Evolutionary conservation across 2,113 vertebrate genomes (phyloP), one percentile per base, ranked within the genome.

Genomic region (Scytalopus superciliaris): DNA sequence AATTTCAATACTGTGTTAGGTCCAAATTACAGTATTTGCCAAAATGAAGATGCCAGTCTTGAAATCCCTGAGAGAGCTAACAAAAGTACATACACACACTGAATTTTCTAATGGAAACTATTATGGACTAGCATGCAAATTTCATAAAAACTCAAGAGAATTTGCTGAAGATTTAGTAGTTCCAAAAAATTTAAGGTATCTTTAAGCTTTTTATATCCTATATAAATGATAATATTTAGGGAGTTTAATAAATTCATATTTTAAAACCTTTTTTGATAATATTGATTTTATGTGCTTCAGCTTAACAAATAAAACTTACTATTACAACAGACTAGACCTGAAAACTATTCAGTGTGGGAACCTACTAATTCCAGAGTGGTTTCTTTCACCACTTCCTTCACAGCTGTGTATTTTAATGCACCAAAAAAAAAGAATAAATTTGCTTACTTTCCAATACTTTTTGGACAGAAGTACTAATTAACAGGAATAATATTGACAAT

Each of bases 11-110:
- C 14, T n/a, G 16, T 39, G 35, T 57, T 7, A 55, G 7, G 27
- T 49, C 31, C 81, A 81, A 74, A 75, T n/a, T 28, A 67, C 1
- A 5, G 33, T 4, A 0, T 33, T 78, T 59, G n/a, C 39, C 31
- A 74, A 91, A 89, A 50, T 16, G 15, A 89, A 70, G 37, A 84
- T 33, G 21, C 33, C 63, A 52, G 25, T 57, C 74, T 82, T 67
- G 47, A 84, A 55, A 89, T 5, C 11, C 2, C 1, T 14, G 17
- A 78, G 40, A 81, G 7, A 15, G 30, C 27, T 70, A 74, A 63
- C 5, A 9, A 15, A 73, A 78, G 9, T 27, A 22, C 3, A 12
- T 14, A 28, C 0, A 1, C 1, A 25, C 21, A 18, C 7, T 24
- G 10, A 44, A 55, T 72, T 90, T 90, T 82, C n/a, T 73, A 9